phyloP scores from a whole-genome alignment of 2,797 vertebrate genomes.

The Epinephelus awoara region DNA sequence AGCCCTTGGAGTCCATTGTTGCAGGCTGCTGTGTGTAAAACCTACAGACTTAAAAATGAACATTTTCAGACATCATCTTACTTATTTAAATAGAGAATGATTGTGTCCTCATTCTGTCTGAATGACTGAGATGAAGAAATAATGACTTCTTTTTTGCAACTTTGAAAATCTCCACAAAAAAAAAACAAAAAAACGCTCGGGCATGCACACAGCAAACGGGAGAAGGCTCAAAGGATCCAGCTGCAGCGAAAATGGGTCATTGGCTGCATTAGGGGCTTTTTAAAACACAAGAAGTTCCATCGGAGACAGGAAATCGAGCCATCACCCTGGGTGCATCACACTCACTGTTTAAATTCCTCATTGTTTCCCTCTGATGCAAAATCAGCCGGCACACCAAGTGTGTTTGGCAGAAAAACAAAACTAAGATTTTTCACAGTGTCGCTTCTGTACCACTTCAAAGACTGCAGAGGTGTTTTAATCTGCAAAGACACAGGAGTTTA shows the following conservation, averaged over 20 bases:
- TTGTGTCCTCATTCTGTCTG: conserved; percentile 81
- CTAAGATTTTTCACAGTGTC: conserved; percentile 52
- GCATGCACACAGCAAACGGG: conserved; percentile 58
- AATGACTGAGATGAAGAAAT: conserved; percentile 75
- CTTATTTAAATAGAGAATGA: conserved; percentile 73
- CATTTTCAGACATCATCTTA: conserved; percentile 56
- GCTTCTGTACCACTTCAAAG: conserved; percentile 66
- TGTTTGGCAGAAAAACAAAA: conserved; percentile 64
- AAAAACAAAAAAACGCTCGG: conserved; percentile 24
- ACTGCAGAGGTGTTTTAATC: conserved; percentile 73
- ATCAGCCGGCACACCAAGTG: conserved; percentile 29
- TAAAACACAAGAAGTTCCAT: conserved; percentile 61
- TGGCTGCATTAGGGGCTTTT: conserved; percentile 69
- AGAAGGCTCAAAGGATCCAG: conserved; percentile 61
- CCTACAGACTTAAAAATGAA: conserved; percentile 46
- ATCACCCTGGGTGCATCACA: conserved; percentile 46
- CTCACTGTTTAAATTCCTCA: conserved; percentile 49
- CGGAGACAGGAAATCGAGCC: conserved; percentile 64
- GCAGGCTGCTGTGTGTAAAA: conserved; percentile 20
- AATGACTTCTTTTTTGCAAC: conserved; percentile 69
- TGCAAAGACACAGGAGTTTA: conserved; percentile 59
- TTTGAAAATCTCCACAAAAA: conserved; percentile 64
- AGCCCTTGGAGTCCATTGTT: conserved; percentile 33
- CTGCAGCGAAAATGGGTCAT: conserved; percentile 75
- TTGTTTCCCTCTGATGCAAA: conserved; percentile 62